These are phyloP conservation scores for Hippolais icterina DNA, from an alignment of 2,113 vertebrate genomes.

Conservation along the genomic window DNA sequence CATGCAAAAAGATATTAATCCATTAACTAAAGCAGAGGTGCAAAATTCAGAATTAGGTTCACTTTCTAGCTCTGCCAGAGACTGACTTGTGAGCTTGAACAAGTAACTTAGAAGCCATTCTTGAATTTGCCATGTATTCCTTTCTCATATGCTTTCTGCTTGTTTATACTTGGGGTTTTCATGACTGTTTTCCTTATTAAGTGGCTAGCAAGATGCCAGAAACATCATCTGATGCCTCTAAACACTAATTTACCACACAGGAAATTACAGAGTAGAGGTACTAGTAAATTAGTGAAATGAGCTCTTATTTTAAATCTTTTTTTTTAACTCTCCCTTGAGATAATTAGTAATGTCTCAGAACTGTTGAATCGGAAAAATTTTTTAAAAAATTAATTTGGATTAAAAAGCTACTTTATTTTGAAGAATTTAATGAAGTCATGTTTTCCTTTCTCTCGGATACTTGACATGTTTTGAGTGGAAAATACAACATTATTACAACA, in stretches of 20 bases:
- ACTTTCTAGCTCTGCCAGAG: background rate
- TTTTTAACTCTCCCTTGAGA: background rate
- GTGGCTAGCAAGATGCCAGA: slow-evolving; percentile 6
- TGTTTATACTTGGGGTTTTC: background rate
- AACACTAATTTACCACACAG: background rate
- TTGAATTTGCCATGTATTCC: background rate
- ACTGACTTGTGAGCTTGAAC: background rate
- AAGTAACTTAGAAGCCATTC: background rate
- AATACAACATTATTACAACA: background rate
- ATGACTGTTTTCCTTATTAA: background rate
- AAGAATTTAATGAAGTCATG: background rate
- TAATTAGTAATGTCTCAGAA: background rate
- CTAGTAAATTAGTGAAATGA: slow-evolving; percentile 1
- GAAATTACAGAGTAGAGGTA: background rate
- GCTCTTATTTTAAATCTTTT: background rate
- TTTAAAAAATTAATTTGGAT: background rate
- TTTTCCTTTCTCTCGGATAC: background rate
- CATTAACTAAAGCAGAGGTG: background rate
- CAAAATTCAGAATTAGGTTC: background rate
- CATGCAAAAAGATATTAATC: background rate
- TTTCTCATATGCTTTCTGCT: background rate
- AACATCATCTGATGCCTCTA: slow-evolving; percentile 1
- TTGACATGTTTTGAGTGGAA: background rate
- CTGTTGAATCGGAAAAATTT: background rate
- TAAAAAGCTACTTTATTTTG: background rate